phyloP scores from a whole-genome alignment of 2,113 vertebrate genomes.

The Rhadina sibilatrix region DNA sequence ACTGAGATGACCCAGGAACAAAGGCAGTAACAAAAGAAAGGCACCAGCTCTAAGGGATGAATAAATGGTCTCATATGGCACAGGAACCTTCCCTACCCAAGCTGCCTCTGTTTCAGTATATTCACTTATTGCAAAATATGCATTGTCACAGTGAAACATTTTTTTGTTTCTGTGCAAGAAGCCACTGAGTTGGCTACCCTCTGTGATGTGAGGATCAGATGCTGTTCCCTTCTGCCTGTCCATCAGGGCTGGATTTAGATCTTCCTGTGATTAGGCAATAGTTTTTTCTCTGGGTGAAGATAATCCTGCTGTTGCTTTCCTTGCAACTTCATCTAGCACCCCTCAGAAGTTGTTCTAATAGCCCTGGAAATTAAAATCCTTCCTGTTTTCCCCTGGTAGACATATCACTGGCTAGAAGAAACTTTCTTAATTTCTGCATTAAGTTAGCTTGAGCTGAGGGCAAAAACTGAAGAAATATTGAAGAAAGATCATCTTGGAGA shows the following conservation, averaged over 20 bases:
- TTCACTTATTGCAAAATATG: neutral
- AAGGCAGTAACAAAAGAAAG: neutral
- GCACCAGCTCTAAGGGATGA: neutral
- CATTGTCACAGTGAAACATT: neutral
- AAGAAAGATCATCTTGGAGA: neutral
- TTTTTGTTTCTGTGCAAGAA: neutral
- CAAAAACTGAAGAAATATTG: constrained; percentile 10
- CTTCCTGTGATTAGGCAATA: neutral
- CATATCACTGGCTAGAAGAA: neutral
- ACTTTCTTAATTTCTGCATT: neutral
- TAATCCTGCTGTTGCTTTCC: neutral
- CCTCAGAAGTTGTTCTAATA: neutral
- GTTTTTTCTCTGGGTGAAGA: neutral
- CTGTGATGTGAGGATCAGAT: neutral
- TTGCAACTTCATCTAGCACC: neutral
- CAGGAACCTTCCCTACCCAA: neutral
- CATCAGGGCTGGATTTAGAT: neutral
- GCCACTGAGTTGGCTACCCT: neutral
- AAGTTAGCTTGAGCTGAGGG: neutral
- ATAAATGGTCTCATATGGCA: neutral
- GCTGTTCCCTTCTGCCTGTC: neutral
- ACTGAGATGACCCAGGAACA: neutral
- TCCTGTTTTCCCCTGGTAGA: neutral
- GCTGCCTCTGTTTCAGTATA: neutral
- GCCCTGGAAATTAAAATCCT: neutral